Evolutionary conservation across 2,113 vertebrate genomes (phyloP).

Genomic region (Hemibagrus wyckioides): DNA sequence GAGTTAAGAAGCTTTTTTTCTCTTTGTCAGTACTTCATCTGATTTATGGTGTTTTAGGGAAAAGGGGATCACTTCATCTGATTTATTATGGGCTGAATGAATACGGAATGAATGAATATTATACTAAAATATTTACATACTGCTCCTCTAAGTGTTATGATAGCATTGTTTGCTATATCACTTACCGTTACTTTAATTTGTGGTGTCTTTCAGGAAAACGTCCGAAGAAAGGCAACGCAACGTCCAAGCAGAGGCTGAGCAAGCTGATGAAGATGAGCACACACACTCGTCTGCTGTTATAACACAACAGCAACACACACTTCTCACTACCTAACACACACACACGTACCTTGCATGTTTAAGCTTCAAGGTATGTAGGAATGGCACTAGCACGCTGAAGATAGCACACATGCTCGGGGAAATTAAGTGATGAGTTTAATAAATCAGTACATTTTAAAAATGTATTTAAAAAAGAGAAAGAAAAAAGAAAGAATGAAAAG

Average conservation of each 20-base stretch:
- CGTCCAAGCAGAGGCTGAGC: conserved; percentile 93
- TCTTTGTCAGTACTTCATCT: no score
- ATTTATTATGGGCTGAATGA: no score
- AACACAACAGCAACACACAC: conserved; percentile 66
- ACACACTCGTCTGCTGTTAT: conserved; percentile 93
- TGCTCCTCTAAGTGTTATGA: not conserved
- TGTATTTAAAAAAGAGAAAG: conserved; percentile 60
- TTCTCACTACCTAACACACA: not conserved
- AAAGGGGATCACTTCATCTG: no score
- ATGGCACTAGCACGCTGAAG: conserved; percentile 59
- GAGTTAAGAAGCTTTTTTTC: no score
- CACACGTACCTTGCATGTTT: conserved; percentile 69
- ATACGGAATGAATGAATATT: no score
- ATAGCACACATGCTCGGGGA: conserved; percentile 41
- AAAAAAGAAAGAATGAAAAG: conserved; percentile 21
- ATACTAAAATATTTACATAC: no score
- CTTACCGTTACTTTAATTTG: not conserved
- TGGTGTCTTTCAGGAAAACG: conserved; percentile 83
- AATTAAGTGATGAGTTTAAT: not conserved
- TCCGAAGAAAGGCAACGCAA: conserved; percentile 98
- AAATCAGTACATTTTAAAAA: not conserved
- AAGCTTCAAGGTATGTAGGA: conserved; percentile 72
- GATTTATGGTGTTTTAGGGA: no score
- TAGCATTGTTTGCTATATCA: not conserved
- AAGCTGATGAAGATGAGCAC: conserved; percentile 96